Conservation (phyloP, 2,797 vertebrate genomes). For the Odontamblyopus rebecca region DNA sequence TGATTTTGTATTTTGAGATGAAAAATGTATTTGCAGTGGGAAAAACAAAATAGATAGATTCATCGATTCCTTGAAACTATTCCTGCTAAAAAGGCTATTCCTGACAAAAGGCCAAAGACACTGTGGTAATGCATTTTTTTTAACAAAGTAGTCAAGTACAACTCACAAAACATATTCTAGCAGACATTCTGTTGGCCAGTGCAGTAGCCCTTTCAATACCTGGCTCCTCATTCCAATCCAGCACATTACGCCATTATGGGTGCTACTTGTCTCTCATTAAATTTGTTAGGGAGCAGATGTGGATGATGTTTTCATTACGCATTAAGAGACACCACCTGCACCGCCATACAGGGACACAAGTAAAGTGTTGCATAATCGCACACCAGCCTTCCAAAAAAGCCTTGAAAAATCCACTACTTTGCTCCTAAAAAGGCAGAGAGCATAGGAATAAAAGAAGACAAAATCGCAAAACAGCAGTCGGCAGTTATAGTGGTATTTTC, state of each 20-base stretch:
- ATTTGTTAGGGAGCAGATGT: not conserved
- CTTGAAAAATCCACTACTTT: not conserved
- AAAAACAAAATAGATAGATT: too few species aligned
- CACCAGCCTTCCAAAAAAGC: not conserved
- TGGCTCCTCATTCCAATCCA: too few species aligned
- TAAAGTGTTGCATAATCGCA: not conserved
- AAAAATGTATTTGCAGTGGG: too few species aligned
- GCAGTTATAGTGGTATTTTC: not conserved
- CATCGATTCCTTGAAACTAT: too few species aligned
- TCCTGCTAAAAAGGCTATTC: not conserved
- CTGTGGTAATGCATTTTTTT: not conserved
- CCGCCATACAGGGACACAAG: not conserved
- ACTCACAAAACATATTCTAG: too few species aligned
- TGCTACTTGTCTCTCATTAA: not conserved
- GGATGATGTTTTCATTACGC: not conserved
- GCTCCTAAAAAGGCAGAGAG: not conserved
- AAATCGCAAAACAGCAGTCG: not conserved
- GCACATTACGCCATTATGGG: not conserved
- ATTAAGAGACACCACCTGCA: not conserved
- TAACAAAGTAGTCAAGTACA: too few species aligned
- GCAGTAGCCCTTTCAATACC: not conserved
- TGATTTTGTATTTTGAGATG: too few species aligned
- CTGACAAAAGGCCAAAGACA: not conserved
- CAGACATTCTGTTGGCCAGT: not conserved
- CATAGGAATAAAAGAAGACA: not conserved